Evolutionary conservation across 2,888 invertebrate species (phyloP).

Genomic region (Melipona bicolor): DNA sequence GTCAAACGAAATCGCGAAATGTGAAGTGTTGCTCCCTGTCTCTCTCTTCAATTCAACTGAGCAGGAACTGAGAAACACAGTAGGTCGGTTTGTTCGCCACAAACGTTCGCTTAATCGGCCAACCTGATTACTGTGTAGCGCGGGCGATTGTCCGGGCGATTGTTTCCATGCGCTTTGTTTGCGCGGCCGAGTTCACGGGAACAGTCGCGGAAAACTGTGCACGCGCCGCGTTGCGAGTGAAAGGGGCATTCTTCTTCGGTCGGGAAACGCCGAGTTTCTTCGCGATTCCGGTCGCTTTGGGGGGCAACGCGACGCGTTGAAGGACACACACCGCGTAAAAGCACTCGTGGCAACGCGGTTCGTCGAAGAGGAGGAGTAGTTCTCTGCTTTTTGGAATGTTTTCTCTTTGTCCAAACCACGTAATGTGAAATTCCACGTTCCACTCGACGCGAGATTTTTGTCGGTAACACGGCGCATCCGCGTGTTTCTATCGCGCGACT

Average conservation of each 20-base stretch:
- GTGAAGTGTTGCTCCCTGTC: too few species aligned
- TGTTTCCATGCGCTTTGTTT: slow-evolving; percentile 43
- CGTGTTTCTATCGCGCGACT: neutral
- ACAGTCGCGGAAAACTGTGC: slow-evolving; percentile 23
- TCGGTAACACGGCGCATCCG: too few species aligned
- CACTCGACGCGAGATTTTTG: too few species aligned
- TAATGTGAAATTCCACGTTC: slow-evolving; percentile 20
- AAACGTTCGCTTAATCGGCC: slow-evolving; percentile 21
- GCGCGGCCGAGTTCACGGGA: slow-evolving; percentile 18
- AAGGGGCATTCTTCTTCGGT: slow-evolving; percentile 36
- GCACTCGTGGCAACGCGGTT: neutral
- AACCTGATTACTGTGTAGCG: slow-evolving; percentile 17
- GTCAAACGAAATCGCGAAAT: too few species aligned
- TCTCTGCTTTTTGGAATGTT: slow-evolving; percentile 16
- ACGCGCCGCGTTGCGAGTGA: slow-evolving; percentile 22
- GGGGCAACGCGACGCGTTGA: slow-evolving; percentile 18
- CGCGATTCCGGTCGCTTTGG: slow-evolving; percentile 15
- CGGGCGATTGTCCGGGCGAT: slow-evolving; percentile 15
- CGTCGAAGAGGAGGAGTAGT: neutral
- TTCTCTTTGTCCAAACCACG: slow-evolving; percentile 1
- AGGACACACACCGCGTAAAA: neutral
- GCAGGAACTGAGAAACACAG: too few species aligned
- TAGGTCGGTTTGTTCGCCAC: neutral
- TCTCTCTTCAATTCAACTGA: too few species aligned
- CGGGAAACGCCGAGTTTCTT: slow-evolving; percentile 18